Evolutionary conservation across 2,113 vertebrate species (phyloP).

Genomic region (Excalfactoria chinensis): DNA sequence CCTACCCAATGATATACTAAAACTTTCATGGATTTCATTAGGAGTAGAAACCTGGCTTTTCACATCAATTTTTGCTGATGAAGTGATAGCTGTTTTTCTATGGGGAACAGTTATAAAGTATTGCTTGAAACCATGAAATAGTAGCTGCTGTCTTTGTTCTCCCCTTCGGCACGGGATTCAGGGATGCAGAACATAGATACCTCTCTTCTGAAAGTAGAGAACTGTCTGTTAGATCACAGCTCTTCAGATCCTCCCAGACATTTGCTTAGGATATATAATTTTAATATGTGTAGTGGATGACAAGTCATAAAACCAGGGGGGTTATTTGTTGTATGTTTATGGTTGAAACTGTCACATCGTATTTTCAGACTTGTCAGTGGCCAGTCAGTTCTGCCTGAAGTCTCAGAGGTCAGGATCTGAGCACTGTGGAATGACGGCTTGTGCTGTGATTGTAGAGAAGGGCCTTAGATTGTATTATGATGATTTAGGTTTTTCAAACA

Average conservation of each 20-base stretch:
- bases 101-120: constrained; percentile 10
- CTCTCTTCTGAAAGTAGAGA: background rate
- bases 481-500: background rate
- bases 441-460: background rate
- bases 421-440: background rate
- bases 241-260: constrained; percentile 34
- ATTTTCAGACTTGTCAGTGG: constrained; percentile 27
- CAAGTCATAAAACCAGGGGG: constrained; percentile 39
- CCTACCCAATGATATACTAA: background rate
- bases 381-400: background rate
- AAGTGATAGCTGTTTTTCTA: background rate
- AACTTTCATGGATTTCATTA: background rate
- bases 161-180: background rate
- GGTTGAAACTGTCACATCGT: background rate
- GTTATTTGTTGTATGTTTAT: constrained; percentile 46
- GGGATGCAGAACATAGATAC: background rate
- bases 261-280: constrained; percentile 3
- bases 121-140: background rate
- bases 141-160: constrained; percentile 26
- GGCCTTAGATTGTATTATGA: background rate
- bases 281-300: background rate
- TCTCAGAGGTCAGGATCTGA: background rate
- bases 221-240: constrained; percentile 32
- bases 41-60: constrained; percentile 5
- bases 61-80: background rate